Evolutionary conservation across 2,113 vertebrate species (phyloP), one percentile per base, ranked within the genome.

Genomic region (Mugil cephalus): DNA sequence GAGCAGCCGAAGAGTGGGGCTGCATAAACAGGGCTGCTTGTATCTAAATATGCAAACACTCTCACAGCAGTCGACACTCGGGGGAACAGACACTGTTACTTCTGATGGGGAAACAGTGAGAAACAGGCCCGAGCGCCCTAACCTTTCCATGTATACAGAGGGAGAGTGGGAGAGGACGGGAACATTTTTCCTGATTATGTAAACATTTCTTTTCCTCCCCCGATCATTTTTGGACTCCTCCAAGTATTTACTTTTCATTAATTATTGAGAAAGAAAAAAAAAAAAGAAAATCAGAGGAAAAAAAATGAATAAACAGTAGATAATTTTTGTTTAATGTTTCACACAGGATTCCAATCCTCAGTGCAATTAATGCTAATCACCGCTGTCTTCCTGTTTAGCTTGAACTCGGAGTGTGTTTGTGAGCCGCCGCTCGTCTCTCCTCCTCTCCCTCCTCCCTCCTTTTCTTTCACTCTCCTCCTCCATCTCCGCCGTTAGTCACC

Each of bases 231-330:
- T 93, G 94, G 93, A 94, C 89, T 96, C 93, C 91, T 93, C 83
- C 90, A 92, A 94, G 93, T 97, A 96, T 97, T 98, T 98, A 95
- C 94, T 95, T 96, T 96, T 95, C 93, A 96, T 97, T 98, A 96
- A 97, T 98, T 95, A 97, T 96, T 96, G 93, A 64, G 65, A 58
- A 64, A n/a, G n/a, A n/a, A 50, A 50, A 94, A 80, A 87, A 79
- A 87, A 94, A 58, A 91, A 92, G 81, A 61, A 79, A 93, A 93
- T 51, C 42, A 58, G 48, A n/a, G 38, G n/a, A 72, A 92, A 72
- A 30, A 79, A 80, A 86, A 87, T 63, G 76, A 85, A 94, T 96
- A 96, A 98, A 97, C 95, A 96, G 85, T 80, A 94, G 95, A 95
- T 96, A 92, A 94, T 94, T 95, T 94, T 94, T 95, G 95, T 96